Conservation (phyloP, 2,797 vertebrate genomes). For the Prunella strophiata region DNA sequence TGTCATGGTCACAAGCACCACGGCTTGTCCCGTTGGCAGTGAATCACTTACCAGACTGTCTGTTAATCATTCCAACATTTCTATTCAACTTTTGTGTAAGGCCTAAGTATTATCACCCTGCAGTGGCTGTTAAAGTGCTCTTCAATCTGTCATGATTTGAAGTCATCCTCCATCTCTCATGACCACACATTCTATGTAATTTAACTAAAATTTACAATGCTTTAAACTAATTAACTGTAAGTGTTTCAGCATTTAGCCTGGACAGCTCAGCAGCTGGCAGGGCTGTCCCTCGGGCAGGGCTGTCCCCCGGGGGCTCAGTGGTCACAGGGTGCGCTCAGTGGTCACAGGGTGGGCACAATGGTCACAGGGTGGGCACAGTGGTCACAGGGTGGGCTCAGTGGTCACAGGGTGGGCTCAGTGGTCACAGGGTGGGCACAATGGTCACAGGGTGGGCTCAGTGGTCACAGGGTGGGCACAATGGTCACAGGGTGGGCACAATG, state of each 20-base stretch:
- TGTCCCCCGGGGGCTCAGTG: background rate
- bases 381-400: no score
- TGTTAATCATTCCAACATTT: background rate
- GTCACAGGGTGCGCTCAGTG: background rate
- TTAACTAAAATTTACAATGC: background rate
- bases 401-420: no score
- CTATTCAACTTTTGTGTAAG: background rate
- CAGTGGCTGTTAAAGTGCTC: background rate
- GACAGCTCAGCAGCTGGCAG: background rate
- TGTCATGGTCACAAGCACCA: background rate
- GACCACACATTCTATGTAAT: background rate
- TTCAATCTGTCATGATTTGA: background rate
- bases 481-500: no score
- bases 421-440: no score
- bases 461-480: no score
- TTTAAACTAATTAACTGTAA: background rate
- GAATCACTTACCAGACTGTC: background rate
- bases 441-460: no score
- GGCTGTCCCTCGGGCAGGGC: background rate
- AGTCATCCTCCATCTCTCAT: background rate
- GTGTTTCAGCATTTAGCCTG: background rate
- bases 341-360: no score
- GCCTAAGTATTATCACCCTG: background rate
- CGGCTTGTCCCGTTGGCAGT: background rate
- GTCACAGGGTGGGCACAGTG: no score